Base-by-base conservation (phyloP, 35 echinoderm and acorn worm genomes). In the Hemicentrotus pulcherrimus region DNA sequence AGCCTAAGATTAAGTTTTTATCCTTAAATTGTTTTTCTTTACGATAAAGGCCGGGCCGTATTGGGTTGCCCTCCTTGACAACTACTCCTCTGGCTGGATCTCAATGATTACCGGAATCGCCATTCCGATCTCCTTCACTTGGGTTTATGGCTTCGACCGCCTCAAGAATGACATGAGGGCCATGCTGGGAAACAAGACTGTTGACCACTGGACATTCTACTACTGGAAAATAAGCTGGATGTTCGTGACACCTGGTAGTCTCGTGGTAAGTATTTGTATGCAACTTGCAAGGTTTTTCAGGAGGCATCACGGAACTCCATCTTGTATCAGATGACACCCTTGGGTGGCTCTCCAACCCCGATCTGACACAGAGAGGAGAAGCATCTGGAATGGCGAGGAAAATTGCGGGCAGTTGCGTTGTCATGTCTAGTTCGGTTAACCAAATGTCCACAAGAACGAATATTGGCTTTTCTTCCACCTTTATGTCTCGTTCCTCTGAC, bases 121-220 rank as follows among this genome's bases (percentile, higher is more conserved):
- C 2, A 70, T 96, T 13, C 89, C 94, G 32, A 55, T 96, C 46
- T 87, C 94, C 46, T 95, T 96, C 86, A 78, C 50, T 2, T 96
- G 96, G 96, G 91, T 96, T 31, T 96, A 96, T 41, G 96, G 96
- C 35, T 95, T 95, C 55, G 48, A 70, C 4, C 94, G 96, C 35
- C 94, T 96, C 88, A 87, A 91, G 59, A 96, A 96, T 95, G 96
- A 96, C 94, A 96, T 96, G 4, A 94, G 96, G 9, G 46, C 88
- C 18, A 96, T 96, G 96, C 94, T 96, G 0, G 96, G 94, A 5
- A 32, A 95, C 61, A 92, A 91, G 46, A 55, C 32, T 88, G 96
- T 96, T 4, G 96, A 96, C 90, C 90, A 92, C 46, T 94, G 86
- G 65, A 35, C 91, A 9, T 96, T 96, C 70, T 89, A 94, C 31